Base-by-base conservation (phyloP, 2,888 invertebrate genomes). In the Diarsia rubi region DNA sequence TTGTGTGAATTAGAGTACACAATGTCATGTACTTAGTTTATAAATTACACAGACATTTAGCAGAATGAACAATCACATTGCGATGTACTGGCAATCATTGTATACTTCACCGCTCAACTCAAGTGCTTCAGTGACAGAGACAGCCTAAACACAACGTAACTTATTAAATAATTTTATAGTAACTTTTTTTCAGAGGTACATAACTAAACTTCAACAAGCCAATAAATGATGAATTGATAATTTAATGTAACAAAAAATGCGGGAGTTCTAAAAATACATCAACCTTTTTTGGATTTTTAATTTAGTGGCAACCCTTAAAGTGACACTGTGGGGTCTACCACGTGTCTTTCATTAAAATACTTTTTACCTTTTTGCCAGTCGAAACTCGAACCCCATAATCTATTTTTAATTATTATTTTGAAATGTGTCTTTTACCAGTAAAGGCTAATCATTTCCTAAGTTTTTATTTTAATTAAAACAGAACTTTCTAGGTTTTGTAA, bases 321-420 rank as follows among this genome's bases (percentile, higher is more conserved):
- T 54, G 59, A 66, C 87, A 84, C 83, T 83, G 90, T 91, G 91
- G 87, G 90, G 89, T 88, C 87, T 83, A 90, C 87, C 87, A 87
- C 78, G 87, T 92, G 92, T 89, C 85, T 71, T 73, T 75, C 84
- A 86, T 88, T 75, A 82, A 81, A 57, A 57, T 78, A 76, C 88
- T 88, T 88, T 89, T 91, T 86, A 82, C 75, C 68, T 78, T 83
- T 85, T 82, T 59, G 70, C n/a, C 14, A 67, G 44, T 63, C n/a
- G 37, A 24, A 59, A 44, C 42, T 42, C n/a, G 16, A 57, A 62
- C 44, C 9, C 21, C 76, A 71, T 85, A 85, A 86, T 85, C 78
- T 86, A 82, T 75, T 79, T 79, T 77, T 81, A 88, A 81, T 88
- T 81, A 73, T 67, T 69, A 64, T 69, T 65, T 73, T 37, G 11